phyloP scores from a whole-genome alignment of 2,113 vertebrate species.

The Oceanodroma tethys region DNA sequence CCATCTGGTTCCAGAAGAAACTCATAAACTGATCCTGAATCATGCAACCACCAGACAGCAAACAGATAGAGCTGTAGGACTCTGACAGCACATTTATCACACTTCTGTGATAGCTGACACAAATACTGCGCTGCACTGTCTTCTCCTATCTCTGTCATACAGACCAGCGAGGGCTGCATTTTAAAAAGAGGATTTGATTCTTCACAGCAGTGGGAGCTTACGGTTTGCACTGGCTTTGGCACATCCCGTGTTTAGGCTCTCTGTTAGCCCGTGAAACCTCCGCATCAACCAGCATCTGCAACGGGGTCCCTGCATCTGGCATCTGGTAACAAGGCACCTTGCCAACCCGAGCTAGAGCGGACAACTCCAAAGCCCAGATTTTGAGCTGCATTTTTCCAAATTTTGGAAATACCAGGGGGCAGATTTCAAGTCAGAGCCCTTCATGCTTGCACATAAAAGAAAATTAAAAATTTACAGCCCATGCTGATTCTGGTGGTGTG shows the following conservation, averaged over 20 bases:
- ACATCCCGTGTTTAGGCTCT: neutral
- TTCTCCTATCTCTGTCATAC: neutral
- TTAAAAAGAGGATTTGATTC: neutral
- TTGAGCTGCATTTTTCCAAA: neutral
- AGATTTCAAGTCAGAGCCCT: neutral
- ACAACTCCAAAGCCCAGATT: neutral
- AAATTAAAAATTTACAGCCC: neutral
- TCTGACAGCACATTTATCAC: constrained; percentile 30
- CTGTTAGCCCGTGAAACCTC: neutral
- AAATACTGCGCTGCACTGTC: neutral
- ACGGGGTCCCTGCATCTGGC: neutral
- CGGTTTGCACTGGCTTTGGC: neutral
- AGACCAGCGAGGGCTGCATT: neutral
- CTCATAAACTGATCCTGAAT: constrained; percentile 22
- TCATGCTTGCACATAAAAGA: neutral
- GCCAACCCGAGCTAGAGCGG: fast-evolving
- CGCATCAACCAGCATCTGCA: neutral
- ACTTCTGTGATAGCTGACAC: neutral
- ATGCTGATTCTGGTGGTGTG: neutral
- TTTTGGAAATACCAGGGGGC: neutral
- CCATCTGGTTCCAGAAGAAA: constrained; percentile 42
- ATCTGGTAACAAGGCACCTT: neutral
- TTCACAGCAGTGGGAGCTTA: neutral
- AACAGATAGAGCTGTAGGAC: constrained; percentile 47
- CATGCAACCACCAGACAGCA: constrained; percentile 39